phyloP scores from a whole-genome alignment of 2,797 vertebrate genomes.

The Galago senegalensis region DNA sequence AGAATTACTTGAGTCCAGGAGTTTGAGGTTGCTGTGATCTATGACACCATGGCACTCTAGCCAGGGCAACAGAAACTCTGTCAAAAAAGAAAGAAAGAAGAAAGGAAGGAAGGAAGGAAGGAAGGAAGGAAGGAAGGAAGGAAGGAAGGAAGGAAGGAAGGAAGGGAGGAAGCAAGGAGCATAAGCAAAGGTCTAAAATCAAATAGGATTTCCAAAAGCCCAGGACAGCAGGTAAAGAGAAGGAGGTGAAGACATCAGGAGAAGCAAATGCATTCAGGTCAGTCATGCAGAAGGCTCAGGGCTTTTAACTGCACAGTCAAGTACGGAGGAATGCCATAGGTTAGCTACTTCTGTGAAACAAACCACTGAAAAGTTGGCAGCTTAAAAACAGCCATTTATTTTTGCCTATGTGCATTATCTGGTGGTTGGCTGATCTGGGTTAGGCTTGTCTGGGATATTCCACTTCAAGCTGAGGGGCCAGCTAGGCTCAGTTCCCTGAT shows the following conservation, averaged over 20 bases:
- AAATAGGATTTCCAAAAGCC: conserved; percentile 10
- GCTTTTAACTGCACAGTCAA: not conserved
- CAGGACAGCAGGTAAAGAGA: not conserved
- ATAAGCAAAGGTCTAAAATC: not conserved
- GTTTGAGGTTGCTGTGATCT: too few species aligned
- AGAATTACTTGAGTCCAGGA: too few species aligned
- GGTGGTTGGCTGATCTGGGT: not conserved
- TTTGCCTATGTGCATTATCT: not conserved
- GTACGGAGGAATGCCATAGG: not conserved
- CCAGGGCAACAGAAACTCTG: too few species aligned
- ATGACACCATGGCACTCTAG: too few species aligned
- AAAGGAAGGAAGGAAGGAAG: too few species aligned
- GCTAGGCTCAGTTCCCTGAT: not conserved
- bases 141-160: too few species aligned
- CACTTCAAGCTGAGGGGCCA: not conserved
- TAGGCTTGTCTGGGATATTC: not conserved
- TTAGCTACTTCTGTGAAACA: not conserved
- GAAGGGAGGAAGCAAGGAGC: too few species aligned
- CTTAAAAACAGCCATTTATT: not conserved
- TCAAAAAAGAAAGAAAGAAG: too few species aligned
- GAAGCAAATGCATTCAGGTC: not conserved
- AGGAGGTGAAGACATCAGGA: not conserved
- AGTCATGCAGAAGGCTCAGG: not conserved
- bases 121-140: too few species aligned
- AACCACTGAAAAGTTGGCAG: not conserved